These are phyloP conservation scores for Gallinago solitaria DNA, from an alignment of 2,797 vertebrate genomes.

Conservation along the genomic window DNA sequence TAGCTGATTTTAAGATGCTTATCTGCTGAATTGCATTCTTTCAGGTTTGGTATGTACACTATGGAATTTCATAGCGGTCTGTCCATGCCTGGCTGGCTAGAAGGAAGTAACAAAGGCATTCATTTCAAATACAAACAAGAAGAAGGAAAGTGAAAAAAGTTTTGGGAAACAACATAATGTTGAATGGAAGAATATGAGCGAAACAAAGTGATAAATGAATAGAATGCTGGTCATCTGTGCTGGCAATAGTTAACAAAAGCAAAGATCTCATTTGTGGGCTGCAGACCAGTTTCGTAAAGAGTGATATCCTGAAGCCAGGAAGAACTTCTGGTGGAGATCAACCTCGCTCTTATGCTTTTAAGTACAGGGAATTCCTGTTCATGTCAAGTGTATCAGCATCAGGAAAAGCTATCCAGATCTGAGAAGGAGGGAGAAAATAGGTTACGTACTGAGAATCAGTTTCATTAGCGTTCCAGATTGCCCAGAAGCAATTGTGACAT, in stretches of 20 bases:
- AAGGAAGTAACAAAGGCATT: neutral
- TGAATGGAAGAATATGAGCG: neutral
- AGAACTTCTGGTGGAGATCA: neutral
- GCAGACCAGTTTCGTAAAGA: neutral
- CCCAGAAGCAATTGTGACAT: neutral
- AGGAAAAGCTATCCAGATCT: neutral
- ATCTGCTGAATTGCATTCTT: slow-evolving; percentile 6
- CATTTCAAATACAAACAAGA: neutral
- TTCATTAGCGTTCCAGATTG: neutral
- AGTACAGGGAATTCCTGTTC: neutral
- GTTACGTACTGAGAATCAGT: neutral
- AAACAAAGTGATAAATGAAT: neutral
- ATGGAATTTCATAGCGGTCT: neutral
- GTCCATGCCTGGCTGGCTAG: neutral
- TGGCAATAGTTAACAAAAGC: neutral
- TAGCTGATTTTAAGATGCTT: slow-evolving; percentile 17
- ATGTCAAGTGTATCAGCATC: neutral
- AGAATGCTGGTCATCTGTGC: neutral
- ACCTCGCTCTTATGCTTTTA: neutral
- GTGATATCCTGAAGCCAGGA: neutral
- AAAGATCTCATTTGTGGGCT: neutral
- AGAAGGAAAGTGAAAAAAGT: neutral
- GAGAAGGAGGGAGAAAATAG: neutral
- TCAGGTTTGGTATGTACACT: neutral
- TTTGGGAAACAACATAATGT: neutral